Base-by-base conservation (phyloP, 2,113 vertebrate genomes). In the Callipepla californica region DNA sequence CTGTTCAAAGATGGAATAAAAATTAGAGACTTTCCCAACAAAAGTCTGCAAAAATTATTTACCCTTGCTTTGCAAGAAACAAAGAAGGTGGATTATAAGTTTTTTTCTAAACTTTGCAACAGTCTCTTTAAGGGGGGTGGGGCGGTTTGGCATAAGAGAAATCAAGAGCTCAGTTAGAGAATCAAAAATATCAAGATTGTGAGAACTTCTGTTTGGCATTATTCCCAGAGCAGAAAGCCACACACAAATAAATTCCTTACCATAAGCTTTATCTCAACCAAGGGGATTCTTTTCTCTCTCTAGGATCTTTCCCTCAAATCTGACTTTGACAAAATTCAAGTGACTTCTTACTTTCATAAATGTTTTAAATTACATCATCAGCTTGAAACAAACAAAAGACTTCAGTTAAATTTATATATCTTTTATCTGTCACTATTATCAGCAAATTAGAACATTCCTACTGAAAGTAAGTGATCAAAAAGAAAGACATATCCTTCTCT, bases 201-300 rank as follows among this genome's bases (percentile, higher is more conserved):
- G 96, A 96, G 97, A 97, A 97, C 94, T 96, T 96, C 96, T 97
- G 96, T 96, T 97, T 97, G 96, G 96, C 96, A 95, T 87, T 90
- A 95, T 92, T 97, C 97, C 97, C 95, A 96, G 95, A 79, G 69
- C 87, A 94, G 32, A 96, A 97, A 96, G 95, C 92, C 91, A 95
- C 93, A 97, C 77, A 93, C 95, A 96, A 91, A 97, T 95, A 97
- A 94, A 96, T 94, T 96, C 95, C 91, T 97, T 96, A 83, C 92
- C 57, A 90, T 50, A 87, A 45, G 85, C 91, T 95, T 96, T 95
- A 92, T 80, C 85, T 89, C 89, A 94, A 79, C 61, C 67, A 92
- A 47, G 38, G 90, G 55, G 59, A 94, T 93, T 89, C 63, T 82
- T 73, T 92, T 87, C 79, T 90, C 78, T 83, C 90, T 70, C 94